phyloP scores from a whole-genome alignment of 2,888 invertebrate genomes.

The Incurvaria masculella region DNA sequence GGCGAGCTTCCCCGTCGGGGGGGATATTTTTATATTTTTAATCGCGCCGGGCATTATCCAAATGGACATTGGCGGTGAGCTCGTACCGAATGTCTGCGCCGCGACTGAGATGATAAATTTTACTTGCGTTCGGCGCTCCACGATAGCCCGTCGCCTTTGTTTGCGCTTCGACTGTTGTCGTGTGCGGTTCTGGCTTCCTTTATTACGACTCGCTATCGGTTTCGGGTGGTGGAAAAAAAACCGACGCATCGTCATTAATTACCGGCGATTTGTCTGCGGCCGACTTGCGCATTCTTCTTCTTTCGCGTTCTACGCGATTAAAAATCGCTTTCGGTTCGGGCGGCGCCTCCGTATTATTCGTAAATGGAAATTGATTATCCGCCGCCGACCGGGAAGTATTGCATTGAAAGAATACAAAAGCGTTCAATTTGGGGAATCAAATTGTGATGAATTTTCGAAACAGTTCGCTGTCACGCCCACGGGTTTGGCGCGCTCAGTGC shows the following conservation, averaged over 20 bases:
- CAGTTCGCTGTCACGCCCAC: no score
- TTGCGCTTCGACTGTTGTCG: conserved; percentile 29
- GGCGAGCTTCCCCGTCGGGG: conserved; percentile 22
- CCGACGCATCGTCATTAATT: conserved; percentile 49
- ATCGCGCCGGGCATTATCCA: conserved; percentile 58
- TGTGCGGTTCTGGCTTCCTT: conserved; percentile 24
- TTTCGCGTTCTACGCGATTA: conserved; percentile 41
- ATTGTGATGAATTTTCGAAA: background rate
- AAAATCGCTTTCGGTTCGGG: conserved; percentile 31
- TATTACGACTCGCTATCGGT: conserved; percentile 34
- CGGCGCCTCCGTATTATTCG: conserved; percentile 10
- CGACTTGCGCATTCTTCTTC: conserved; percentile 42
- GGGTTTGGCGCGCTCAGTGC: no score
- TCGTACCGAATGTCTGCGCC: conserved; percentile 36
- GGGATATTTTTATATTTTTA: conserved; percentile 55
- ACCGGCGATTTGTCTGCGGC: conserved; percentile 46
- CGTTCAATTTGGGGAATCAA: background rate
- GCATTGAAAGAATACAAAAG: background rate
- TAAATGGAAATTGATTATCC: conserved; percentile 52
- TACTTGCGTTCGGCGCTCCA: conserved; percentile 52
- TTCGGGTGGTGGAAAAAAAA: conserved; percentile 34
- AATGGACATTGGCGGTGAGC: conserved; percentile 46
- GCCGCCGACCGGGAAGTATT: conserved; percentile 23
- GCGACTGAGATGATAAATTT: conserved; percentile 55
- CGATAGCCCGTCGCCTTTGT: conserved; percentile 25